Evolutionary conservation across 2,888 invertebrate genomes (phyloP).

Genomic region (Polietes domitor): DNA sequence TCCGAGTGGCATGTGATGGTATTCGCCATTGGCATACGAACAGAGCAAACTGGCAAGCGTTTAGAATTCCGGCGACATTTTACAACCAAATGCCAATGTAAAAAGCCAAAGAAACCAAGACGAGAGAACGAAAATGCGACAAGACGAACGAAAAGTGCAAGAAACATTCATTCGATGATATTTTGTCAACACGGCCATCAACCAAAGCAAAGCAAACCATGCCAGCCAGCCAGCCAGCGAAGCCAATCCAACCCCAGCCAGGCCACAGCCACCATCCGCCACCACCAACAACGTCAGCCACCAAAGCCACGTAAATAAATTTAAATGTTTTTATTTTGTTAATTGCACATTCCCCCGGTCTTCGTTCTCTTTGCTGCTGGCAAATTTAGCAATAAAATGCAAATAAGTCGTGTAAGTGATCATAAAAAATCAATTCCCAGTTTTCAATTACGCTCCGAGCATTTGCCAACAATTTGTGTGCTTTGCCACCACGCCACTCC

Average conservation of each 20-base stretch:
- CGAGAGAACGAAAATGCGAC: neutral
- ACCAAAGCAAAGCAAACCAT: neutral
- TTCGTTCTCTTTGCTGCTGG: neutral
- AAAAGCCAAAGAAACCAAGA: constrained; percentile 29
- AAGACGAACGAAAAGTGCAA: no score
- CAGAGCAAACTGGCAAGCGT: constrained; percentile 67
- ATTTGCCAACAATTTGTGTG: constrained; percentile 24
- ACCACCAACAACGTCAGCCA: neutral
- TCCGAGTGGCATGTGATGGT: constrained; percentile 67
- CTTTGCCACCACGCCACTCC: neutral
- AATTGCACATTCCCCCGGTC: constrained; percentile 22
- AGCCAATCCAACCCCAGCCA: neutral
- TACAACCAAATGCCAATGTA: constrained; percentile 65
- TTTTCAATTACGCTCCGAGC: constrained; percentile 29
- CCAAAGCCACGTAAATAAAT: neutral
- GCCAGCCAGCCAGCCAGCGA: neutral
- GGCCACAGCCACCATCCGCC: neutral
- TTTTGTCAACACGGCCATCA: constrained; percentile 39
- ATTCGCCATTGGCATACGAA: constrained; percentile 67
- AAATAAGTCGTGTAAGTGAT: constrained; percentile 52
- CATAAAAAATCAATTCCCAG: constrained; percentile 56
- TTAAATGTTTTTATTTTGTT: neutral
- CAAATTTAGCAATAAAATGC: constrained; percentile 51
- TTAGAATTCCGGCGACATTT: constrained; percentile 67
- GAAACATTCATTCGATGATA: constrained; percentile 27